Percentiles rank a stretch among this genome's conserved stretches.
These are phyloP conservation scores for Hetaerina americana DNA, from an alignment of 1,140 invertebrate genomes.

Conservation along the genomic window DNA sequence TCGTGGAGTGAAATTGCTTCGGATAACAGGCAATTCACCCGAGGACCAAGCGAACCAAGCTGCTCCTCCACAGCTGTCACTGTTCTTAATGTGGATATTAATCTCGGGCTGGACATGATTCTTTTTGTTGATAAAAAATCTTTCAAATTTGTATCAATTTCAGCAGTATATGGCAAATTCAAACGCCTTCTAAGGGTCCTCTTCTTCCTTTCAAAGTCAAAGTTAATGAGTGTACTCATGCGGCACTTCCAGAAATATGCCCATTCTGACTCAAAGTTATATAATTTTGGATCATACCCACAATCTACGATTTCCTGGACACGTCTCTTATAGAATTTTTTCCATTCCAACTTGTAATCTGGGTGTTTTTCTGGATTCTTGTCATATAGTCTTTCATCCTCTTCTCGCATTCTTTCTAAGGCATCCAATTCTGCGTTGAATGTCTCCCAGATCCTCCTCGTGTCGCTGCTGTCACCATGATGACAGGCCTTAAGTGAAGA, in stretches of 20 bases:
- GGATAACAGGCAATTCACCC: conserved; percentile 55
- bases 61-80: conserved; percentile 66
- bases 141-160: conserved; percentile 5
- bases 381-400: conserved; percentile 53
- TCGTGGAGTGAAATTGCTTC: conserved; percentile 64
- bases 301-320: conserved; percentile 66
- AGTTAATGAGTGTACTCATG: conserved; percentile 59
- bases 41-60: conserved; percentile 63
- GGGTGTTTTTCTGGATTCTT: conserved; percentile 77
- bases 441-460: conserved; percentile 1
- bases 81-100: conserved; percentile 34
- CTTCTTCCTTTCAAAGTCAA: conserved; percentile 42
- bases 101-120: conserved; percentile 3
- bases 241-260: conserved; percentile 66
- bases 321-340: conserved; percentile 65
- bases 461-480: background rate
- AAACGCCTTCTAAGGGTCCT: conserved; percentile 34
- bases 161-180: conserved; percentile 25
- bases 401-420: conserved; percentile 30
- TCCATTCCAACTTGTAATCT: conserved; percentile 73
- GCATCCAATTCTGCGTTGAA: background rate
- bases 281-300: conserved; percentile 56
- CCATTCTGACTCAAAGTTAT: conserved; percentile 80
- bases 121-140: conserved; percentile 20
- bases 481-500: background rate